Percentiles rank a stretch among this genome's conserved stretches.
Evolutionary conservation across 2,797 vertebrate species (phyloP).

Genomic region (Pangasius larnaudii): DNA sequence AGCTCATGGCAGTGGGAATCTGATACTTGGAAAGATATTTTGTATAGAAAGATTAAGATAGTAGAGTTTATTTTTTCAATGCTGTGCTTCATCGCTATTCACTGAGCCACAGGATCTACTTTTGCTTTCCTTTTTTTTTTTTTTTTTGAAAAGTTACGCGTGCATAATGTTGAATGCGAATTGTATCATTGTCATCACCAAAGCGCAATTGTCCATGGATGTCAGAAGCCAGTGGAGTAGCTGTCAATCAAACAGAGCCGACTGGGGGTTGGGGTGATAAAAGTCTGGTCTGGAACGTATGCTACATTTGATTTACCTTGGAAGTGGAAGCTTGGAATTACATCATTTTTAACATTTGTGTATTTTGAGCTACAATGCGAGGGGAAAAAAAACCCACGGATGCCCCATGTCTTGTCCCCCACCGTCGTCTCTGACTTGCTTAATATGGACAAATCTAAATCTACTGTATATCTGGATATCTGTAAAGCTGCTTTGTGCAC

Average conservation of each 20-base stretch:
- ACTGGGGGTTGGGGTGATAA: not conserved
- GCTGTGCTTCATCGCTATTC: not conserved
- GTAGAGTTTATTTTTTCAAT: not conserved
- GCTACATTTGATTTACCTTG: not conserved
- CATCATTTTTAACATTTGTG: not conserved
- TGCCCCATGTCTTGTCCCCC: no score
- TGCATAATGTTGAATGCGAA: not conserved
- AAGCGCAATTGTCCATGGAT: conserved; percentile 16
- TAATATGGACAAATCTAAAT: not conserved
- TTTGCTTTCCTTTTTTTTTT: not conserved
- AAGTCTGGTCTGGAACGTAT: conserved; percentile 15
- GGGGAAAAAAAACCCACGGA: no score
- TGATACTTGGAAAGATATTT: not conserved
- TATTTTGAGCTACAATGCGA: not conserved
- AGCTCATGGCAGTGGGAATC: not conserved
- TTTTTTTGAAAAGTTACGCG: not conserved
- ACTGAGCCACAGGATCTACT: not conserved
- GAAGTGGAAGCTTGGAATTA: not conserved
- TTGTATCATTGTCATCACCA: not conserved
- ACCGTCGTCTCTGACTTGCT: not conserved
- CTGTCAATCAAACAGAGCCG: conserved; percentile 36
- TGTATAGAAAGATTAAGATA: not conserved
- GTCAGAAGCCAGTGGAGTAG: conserved; percentile 16
- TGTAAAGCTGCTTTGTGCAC: not conserved
- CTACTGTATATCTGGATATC: not conserved